Base-by-base conservation (phyloP, 2,888 invertebrate genomes). In the Campaea margaritaria region DNA sequence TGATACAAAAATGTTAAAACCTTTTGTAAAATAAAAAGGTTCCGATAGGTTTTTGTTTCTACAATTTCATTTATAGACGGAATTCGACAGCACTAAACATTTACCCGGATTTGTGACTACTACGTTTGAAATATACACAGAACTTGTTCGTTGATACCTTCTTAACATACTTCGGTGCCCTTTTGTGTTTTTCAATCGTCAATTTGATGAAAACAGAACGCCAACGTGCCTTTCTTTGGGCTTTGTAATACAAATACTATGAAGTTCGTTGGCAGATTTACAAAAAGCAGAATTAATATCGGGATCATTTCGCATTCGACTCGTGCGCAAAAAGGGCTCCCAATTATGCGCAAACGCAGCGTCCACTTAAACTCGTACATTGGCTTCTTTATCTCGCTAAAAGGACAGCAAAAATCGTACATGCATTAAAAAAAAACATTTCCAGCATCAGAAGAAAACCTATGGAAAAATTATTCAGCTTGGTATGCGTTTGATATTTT, bases 301-400 rank as follows among this genome's bases (percentile, higher is more conserved):
- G 72, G 70, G 76, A 78, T 81, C 78, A 82, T 87, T 88, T 85
- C 73, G 86, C 82, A 89, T 91, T 88, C 91, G 79, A 78, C 70
- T 82, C 82, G 70, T 82, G 84, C 72, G 78, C 83, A 89, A 91
- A 89, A 91, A 89, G 81, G 78, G 76, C 74, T 78, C 70, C 83
- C 90, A 89, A 90, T 91, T 90, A 90, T 90, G 87, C 87, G 89
- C 78, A 86, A 87, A 86, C 80, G 82, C 86, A 83, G 73, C 78
- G 81, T 79, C 86, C 85, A 87, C 87, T 89, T 86, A 83, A 85
- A 83, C 76, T 69, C 77, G 76, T 80, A 81, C 84, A 81, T 82
- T 84, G 79, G 71, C 78, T 78, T 79, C 74, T 74, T 79, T 82
- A 82, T 76, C 72, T 77, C 75, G 78, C 83, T 82, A 83, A 83